phyloP scores from a whole-genome alignment of 2,113 vertebrate genomes.

The Junco hyemalis region DNA sequence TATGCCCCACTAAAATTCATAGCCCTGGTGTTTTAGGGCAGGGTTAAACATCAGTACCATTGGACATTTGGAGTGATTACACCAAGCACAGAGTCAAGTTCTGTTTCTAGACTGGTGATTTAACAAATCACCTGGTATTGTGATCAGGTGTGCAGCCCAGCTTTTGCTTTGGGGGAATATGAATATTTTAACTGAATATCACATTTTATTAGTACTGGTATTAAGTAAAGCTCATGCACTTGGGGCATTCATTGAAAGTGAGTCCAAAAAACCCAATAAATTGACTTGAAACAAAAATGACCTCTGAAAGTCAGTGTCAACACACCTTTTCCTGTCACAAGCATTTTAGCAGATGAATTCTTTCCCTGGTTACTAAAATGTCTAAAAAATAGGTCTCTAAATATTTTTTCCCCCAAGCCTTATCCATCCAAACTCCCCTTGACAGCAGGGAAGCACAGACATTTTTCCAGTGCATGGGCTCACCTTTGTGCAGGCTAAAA shows the following conservation, averaged over 20 bases:
- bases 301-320: not conserved
- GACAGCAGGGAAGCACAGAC: not conserved
- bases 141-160: not conserved
- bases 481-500: not conserved
- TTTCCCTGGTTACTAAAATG: not conserved
- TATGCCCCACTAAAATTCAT: not conserved
- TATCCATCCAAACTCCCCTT: not conserved
- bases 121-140: not conserved
- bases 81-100: not conserved
- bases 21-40: not conserved
- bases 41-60: not conserved
- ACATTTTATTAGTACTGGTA: not conserved
- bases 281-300: not conserved
- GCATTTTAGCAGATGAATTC: not conserved
- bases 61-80: not conserved
- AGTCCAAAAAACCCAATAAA: not conserved
- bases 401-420: not conserved
- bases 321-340: not conserved
- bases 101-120: not conserved
- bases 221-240: not conserved
- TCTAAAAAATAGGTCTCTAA: not conserved
- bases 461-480: not conserved
- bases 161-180: not conserved
- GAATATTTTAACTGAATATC: not conserved
- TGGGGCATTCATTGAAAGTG: not conserved